Evolutionary conservation across 2,888 invertebrate species (phyloP).

Genomic region (Pollenia amentaria): DNA sequence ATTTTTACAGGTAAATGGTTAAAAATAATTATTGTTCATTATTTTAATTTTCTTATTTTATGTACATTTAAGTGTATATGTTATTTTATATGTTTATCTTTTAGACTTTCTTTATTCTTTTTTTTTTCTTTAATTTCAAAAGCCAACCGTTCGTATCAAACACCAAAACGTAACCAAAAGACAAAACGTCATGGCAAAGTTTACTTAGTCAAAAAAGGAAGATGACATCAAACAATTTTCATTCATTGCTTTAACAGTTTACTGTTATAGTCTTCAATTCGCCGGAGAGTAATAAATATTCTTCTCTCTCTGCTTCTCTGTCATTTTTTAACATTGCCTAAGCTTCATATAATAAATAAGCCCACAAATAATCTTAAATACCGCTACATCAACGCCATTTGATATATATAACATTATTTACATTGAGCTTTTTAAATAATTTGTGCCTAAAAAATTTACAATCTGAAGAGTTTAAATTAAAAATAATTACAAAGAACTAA

Average conservation of each 20-base stretch:
- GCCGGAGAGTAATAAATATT: conserved; percentile 37
- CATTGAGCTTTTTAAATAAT: conserved; percentile 1
- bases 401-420: conserved; percentile 40
- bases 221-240: conserved; percentile 52
- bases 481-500: no score
- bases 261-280: conserved; percentile 49
- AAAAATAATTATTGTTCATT: neutral
- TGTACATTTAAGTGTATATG: neutral
- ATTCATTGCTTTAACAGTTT: conserved; percentile 60
- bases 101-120: conserved; percentile 19
- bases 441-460: no score
- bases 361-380: neutral
- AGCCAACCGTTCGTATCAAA: conserved; percentile 68
- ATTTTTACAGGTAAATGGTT: neutral
- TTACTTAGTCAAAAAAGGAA: conserved; percentile 47
- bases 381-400: neutral
- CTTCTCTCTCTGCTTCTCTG: conserved; percentile 3
- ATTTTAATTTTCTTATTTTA: neutral
- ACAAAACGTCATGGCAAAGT: conserved; percentile 53
- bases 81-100: conserved; percentile 3
- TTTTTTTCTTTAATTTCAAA: conserved; percentile 29
- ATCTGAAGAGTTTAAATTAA: no score
- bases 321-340: conserved; percentile 7
- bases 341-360: neutral
- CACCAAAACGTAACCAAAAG: conserved; percentile 68